Percentiles rank a stretch among this genome's conserved stretches.
Evolutionary conservation across 2,888 invertebrate genomes (phyloP).

Genomic region (Tinea semifulvella): DNA sequence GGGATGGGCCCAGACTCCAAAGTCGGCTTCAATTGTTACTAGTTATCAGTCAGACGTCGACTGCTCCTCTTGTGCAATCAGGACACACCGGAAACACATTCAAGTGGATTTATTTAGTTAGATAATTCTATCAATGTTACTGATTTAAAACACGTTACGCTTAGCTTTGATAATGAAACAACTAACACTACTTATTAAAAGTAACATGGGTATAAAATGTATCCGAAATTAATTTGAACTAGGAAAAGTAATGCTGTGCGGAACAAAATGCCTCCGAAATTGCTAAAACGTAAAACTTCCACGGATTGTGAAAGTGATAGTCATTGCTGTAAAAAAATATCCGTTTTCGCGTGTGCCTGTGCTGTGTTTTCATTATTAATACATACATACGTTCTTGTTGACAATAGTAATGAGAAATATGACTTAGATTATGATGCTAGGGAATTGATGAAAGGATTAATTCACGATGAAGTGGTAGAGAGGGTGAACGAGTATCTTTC

Average conservation of each 20-base stretch:
- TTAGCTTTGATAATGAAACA: neutral
- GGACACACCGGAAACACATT: conserved; percentile 49
- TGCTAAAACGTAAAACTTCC: conserved; percentile 21
- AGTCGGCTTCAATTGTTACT: conserved; percentile 33
- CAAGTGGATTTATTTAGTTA: conserved; percentile 40
- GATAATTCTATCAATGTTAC: conserved; percentile 28
- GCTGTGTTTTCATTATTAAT: conserved; percentile 42
- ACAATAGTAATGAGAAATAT: conserved; percentile 23
- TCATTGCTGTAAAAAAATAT: conserved; percentile 39
- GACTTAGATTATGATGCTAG: conserved; percentile 29
- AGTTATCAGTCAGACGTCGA: conserved; percentile 17
- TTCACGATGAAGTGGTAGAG: conserved; percentile 39
- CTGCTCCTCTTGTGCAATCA: conserved; percentile 42
- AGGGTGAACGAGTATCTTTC: conserved; percentile 33
- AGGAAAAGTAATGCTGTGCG: neutral
- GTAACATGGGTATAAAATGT: conserved; percentile 18
- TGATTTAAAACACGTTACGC: neutral
- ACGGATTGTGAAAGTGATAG: conserved; percentile 23
- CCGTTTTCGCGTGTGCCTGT: conserved; percentile 44
- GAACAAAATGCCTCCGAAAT: neutral
- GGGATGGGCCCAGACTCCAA: neutral
- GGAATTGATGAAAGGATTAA: conserved; percentile 29
- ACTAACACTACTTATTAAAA: too few relatives aligned
- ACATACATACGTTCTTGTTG: conserved; percentile 43
- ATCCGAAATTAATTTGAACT: conserved; percentile 5